Evolutionary conservation across 2,113 vertebrate species (phyloP).

Genomic region (Ophthalmolycus amberensis): DNA sequence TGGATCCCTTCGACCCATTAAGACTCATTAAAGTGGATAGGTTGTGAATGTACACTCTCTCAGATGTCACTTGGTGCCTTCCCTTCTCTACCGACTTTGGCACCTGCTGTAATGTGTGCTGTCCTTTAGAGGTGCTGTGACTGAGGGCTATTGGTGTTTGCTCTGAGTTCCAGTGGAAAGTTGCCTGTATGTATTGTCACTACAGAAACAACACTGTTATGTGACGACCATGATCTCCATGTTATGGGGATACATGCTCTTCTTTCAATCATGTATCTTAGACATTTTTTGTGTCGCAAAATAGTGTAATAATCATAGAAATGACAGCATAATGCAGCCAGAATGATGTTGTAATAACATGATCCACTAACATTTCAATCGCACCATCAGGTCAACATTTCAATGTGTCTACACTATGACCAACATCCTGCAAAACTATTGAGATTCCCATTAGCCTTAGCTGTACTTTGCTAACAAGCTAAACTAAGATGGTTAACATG

Average conservation of each 20-base stretch:
- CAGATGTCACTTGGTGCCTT: conserved; percentile 16
- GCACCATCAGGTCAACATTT: neutral
- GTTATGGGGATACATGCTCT: neutral
- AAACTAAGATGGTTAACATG: neutral
- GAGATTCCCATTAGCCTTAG: neutral
- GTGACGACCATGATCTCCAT: neutral
- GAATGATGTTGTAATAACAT: neutral
- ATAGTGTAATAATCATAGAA: too few species aligned
- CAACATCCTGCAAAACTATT: neutral
- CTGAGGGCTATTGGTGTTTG: neutral
- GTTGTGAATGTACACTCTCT: conserved; percentile 36
- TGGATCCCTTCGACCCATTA: conserved; percentile 59
- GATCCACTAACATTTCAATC: neutral
- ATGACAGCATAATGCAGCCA: neutral
- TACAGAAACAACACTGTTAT: neutral
- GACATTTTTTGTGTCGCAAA: neutral
- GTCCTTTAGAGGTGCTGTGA: neutral
- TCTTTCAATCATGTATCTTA: neutral
- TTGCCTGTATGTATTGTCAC: neutral
- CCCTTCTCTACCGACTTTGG: conserved; percentile 13
- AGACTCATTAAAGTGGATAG: conserved; percentile 52
- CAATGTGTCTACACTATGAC: neutral
- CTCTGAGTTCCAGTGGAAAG: neutral
- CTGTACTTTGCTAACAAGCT: neutral
- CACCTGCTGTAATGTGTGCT: neutral